Base-by-base conservation (phyloP, 1,140 invertebrate species). In the Drosophila aff. region DNA sequence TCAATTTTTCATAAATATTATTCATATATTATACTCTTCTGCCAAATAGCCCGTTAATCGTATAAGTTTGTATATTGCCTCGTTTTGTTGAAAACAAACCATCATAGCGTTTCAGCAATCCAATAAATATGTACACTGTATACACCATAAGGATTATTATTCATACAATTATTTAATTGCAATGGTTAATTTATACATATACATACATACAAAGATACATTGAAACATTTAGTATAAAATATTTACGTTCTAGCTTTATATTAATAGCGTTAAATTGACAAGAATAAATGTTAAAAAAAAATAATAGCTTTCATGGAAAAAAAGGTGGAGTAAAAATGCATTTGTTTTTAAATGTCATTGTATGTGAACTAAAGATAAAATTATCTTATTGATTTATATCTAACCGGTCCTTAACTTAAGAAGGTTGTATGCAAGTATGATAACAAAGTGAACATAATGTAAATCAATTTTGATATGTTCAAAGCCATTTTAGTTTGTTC, bases 141-240 rank as follows among this genome's bases (percentile, higher is more conserved):
- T 76, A 44, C 44, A 43, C 28, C 43, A 41, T 58, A 41, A 21
- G 21, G 52, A 36, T 76, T 33, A 74, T 55, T 50, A 38, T 58
- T 36, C 50, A 38, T 61, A 64, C 43, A 67, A 36, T 36, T 53
- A 13, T 36, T 57, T 41, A 52, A 62, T 47, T 44, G 28, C 26
- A 61, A 73, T 49, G 59, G n/a, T 49, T 67, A 26, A 69, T 79
- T 58, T 44, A 67, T 73, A 81, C 59, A 64, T 53, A 67, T 67
- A 81, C 53, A 64, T 44, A 57, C 77, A 80, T 62, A 80, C 64
- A 80, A 43, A 64, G 23, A 65, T 61, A 82, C 58, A 66, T 57
- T 10, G 33, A 60, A 60, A 64, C 47, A 46, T 76, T 60, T 66
- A 52, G 28, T 76, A 59, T 76, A 68, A 68, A 66, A 81, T 79